Base-by-base conservation (phyloP, 92 coral and sea anemone species). In the Hydrozoanthus gracilis region DNA sequence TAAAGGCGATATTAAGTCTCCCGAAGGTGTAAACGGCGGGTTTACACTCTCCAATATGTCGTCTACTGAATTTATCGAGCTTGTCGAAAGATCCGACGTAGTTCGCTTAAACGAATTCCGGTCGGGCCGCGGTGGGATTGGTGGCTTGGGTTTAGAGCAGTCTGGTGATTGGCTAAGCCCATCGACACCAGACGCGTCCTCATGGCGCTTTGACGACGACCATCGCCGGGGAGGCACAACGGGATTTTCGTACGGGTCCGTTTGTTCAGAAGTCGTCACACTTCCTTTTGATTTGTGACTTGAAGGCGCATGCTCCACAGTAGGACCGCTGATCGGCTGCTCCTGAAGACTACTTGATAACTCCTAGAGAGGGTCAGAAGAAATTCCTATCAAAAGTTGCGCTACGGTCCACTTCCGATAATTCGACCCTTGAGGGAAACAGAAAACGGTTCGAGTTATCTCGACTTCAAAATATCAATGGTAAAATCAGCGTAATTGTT, bases 111-210 rank as follows among this genome's bases (percentile, higher is more conserved):
- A 18, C 1, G 75, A 64, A 12, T 64, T 20, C 15, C 62, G 61
- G 61, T 80, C 85, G 16, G 85, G 85, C 48, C 85, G 85, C 7
- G 85, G 85, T 49, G 85, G 85, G 6, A 80, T 66, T 4, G 85
- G 85, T 0, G 85, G 85, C 52, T 80, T 80, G 2, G 14, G 11
- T 54, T 66, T 80, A 9, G 85, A 48, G 5, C 56, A 7, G 47
- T 58, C 66, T 47, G 73, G 85, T 51, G 85, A 80, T 3, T 80
- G 48, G 61, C 75, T 80, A 51, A 13, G 70, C 49, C 9, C 47
- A 2, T 35, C 74, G 7, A 17, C 8, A 54, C 47, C 75, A 47
- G 85, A 18, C 15, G 85, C 61, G 74, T 65, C 73, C 27, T 18
- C 48, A 47, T 64, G 62, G 46, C 64, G 85, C 54, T 80, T 80